These are phyloP conservation scores for Okapia johnstoni DNA, from an alignment of 2,113 vertebrate genomes.

Conservation along the genomic window DNA sequence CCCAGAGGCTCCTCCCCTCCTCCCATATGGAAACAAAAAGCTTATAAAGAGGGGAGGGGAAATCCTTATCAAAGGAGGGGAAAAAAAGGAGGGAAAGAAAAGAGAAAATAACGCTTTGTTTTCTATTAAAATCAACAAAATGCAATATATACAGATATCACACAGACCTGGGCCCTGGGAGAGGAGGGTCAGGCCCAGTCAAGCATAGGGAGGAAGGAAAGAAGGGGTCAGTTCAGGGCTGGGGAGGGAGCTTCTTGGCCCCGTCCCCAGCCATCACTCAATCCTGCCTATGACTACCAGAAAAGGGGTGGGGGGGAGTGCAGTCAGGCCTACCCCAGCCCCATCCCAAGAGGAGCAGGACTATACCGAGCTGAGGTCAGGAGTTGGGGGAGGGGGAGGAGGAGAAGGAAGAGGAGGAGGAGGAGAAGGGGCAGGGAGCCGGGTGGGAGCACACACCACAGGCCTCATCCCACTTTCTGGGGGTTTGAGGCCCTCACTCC, in stretches of 20 bases:
- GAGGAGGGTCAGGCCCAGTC: constrained; percentile 58
- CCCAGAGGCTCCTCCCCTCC: constrained; percentile 64
- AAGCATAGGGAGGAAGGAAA: constrained; percentile 53
- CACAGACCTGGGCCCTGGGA: constrained; percentile 71
- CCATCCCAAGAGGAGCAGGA: constrained; percentile 51
- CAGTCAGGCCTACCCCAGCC: constrained; percentile 62
- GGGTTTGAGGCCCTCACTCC: constrained; percentile 95
- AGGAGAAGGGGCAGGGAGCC: not conserved
- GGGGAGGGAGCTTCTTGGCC: constrained; percentile 51
- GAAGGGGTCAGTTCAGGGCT: constrained; percentile 37
- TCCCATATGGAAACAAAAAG: constrained; percentile 58
- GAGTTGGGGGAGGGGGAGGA: not conserved
- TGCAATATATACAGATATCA: constrained; percentile 78
- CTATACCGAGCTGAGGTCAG: constrained; percentile 51
- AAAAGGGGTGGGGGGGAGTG: constrained; percentile 11
- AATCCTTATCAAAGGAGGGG: constrained; percentile 24
- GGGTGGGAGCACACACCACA: constrained; percentile 40
- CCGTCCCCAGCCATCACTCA: constrained; percentile 43
- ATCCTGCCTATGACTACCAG: constrained; percentile 73
- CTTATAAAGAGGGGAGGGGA: not conserved
- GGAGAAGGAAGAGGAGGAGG: not conserved
- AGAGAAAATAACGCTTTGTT: constrained; percentile 78
- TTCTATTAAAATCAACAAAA: constrained; percentile 82
- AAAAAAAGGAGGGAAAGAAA: constrained; percentile 73
- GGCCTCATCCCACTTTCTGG: constrained; percentile 91